Evolutionary conservation across 1,140 invertebrate genomes (phyloP), one percentile per base, ranked within the genome.

Genomic region (Drosophila albomicans): DNA sequence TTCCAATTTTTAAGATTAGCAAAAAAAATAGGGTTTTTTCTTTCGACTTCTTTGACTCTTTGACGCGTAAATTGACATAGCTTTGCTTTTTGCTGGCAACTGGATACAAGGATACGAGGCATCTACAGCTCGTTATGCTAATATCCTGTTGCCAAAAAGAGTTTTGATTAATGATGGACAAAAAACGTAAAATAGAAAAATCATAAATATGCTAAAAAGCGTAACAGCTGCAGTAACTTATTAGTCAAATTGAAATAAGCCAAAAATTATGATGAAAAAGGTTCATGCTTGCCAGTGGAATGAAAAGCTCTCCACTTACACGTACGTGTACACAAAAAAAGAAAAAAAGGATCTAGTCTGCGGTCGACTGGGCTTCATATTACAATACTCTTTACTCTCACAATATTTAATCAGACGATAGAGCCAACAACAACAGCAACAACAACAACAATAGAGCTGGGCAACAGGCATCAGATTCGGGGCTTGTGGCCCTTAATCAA

Each of bases 111-210:
- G 16, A 52, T 10, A 4, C 38, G 20, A 56, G 38, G 65, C 62
- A 64, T 46, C 57, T 32, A 46, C 8, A 65, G 65, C 73, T 89
- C 80, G 85, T 81, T 87, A 87, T 87, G 84, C 85, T 89, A 87
- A 87, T 87, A 79, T 89, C 69, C 64, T 67, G 63, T 65, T 69
- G 57, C 25, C 51, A 46, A 54, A 81, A 91, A 91, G 80, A 84
- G 80, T 91, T 91, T 91, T 91, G 87, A 91, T 91, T 91, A 91
- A 91, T 91, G 87, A 88, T 87, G 59, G 46, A 8, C 6, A 43
- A 11, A 35, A 58, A 38, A 62, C 11, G 45, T 35, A 11, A 15
- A 13, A 59, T 52, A 56, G 43, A 70, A 63, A 78, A 79, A 88
- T 16, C 56, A 46, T 38, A 64, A 64, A 64, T 64, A 41, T 15